Conservation (phyloP, 2,797 vertebrate species). For the Girardinus metallicus region DNA sequence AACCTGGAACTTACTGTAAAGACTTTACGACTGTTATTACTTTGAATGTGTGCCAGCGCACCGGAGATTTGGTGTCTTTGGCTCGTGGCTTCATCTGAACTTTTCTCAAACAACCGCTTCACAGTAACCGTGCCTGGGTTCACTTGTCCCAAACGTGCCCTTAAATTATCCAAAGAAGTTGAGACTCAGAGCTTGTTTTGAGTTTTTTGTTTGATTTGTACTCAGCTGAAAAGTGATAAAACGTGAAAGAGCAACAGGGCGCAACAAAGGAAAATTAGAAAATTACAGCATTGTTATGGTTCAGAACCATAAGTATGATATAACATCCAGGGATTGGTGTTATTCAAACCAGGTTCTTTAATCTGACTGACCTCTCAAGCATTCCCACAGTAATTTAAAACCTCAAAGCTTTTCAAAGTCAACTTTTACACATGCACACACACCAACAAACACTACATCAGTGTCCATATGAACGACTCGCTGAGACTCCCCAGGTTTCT, state of each 20-base stretch:
- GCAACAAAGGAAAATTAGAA: neutral
- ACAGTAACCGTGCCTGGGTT: neutral
- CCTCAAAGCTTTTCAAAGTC: slow-evolving; percentile 61
- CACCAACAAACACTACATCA: slow-evolving; percentile 33
- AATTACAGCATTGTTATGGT: neutral
- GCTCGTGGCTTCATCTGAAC: neutral
- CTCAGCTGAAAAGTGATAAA: neutral
- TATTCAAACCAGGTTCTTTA: neutral
- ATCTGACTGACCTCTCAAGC: neutral
- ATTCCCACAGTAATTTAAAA: neutral
- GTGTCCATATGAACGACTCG: slow-evolving; percentile 28
- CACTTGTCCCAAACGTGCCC: neutral
- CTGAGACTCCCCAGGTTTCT: slow-evolving; percentile 57
- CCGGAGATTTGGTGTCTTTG: neutral
- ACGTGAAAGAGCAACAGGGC: neutral
- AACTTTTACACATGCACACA: slow-evolving; percentile 53
- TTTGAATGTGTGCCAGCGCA: neutral
- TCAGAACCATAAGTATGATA: neutral
- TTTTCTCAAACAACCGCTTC: neutral
- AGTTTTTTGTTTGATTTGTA: neutral
- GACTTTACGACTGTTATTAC: neutral
- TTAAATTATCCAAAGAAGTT: neutral
- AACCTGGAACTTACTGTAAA: neutral
- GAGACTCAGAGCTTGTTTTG: neutral
- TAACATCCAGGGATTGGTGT: slow-evolving; percentile 1